Percentiles rank a stretch among this genome's conserved stretches.
Evolutionary conservation across 1,140 invertebrate genomes (phyloP).

Genomic region (Sipha flava): DNA sequence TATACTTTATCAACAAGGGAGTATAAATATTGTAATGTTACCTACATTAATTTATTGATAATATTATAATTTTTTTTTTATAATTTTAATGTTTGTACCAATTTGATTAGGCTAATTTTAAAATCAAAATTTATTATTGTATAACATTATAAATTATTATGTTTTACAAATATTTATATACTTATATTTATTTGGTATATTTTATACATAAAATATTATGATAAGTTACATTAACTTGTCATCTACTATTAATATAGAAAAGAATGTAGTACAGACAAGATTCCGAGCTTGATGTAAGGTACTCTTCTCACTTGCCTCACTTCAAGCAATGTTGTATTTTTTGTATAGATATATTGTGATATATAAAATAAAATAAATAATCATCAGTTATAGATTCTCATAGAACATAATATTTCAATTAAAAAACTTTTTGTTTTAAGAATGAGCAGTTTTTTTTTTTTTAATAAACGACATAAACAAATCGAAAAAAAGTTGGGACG

Average conservation of each 20-base stretch:
- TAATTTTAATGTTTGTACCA: not conserved
- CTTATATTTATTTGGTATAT: constrained; percentile 8
- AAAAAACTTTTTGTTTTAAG: too few species aligned
- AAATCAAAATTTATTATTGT: constrained; percentile 13
- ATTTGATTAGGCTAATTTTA: not conserved
- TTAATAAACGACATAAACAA: too few species aligned
- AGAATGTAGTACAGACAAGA: too few species aligned
- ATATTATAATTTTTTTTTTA: not conserved
- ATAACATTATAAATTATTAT: not conserved
- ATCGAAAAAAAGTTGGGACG: too few species aligned
- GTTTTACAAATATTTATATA: not conserved
- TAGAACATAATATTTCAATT: too few species aligned
- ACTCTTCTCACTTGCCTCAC: too few species aligned
- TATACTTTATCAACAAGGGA: not conserved
- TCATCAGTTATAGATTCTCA: too few species aligned
- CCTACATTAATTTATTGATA: constrained; percentile 12
- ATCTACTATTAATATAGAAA: not conserved
- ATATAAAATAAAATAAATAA: too few species aligned
- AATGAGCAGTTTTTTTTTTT: too few species aligned
- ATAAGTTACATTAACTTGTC: not conserved
- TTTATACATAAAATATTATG: not conserved
- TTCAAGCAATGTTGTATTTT: too few species aligned
- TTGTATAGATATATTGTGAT: too few species aligned
- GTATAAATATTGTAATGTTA: not conserved
- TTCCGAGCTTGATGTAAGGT: too few species aligned